Base-by-base conservation (phyloP, 2,797 vertebrate species). In the Odontamblyopus rebecca region DNA sequence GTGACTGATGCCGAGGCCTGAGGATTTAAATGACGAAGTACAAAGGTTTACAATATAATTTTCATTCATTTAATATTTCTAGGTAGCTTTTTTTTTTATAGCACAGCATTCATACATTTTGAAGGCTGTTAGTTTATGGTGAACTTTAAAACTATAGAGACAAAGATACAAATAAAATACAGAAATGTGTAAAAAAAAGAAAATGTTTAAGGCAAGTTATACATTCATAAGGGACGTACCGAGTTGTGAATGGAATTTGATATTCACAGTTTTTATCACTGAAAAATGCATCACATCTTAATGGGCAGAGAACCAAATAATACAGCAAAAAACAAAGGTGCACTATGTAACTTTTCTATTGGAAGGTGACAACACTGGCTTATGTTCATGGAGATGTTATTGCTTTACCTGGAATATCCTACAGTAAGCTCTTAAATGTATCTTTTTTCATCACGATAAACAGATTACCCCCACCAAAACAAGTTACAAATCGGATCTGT, bases 141-240 rank as follows among this genome's bases (percentile, higher is more conserved):
- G n/a, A 54, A 54, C 19, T 7, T 53, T 53, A n/a, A 53, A 53
- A 53, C 51, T 2, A 53, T 53, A 53, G 18, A 5, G 51, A 53
- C 53, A 54, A 54, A 51, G 50, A 5, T 51, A 51, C 68, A 1
- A 35, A 0, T 26, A 68, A 67, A 72, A 2, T 66, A 64, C 6
- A 35, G 6, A 35, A 35, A 35, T 35, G 7, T 13, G 41, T 69
- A 56, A 7, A 35, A 8, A 57, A 2, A 35, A 11, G 57, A 2
- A 72, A 70, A 16, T 6, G 15, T 26, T 75, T 70, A 68, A 72
- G 29, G 15, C 16, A 54, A 9, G 1, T 61, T 15, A 71, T 57
- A 76, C 59, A 79, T 79, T 81, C 54, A 81, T 67, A 69, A 81
- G 9, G 61, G 35, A 5, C 60, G 15, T 56, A 13, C 69, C 26